A percentile compares a stretch with the other conserved stretches of the same genome.
These are phyloP conservation scores for Chelonoidis abingdonii DNA, from an alignment of 2,113 vertebrate genomes.

Conservation along the genomic window DNA sequence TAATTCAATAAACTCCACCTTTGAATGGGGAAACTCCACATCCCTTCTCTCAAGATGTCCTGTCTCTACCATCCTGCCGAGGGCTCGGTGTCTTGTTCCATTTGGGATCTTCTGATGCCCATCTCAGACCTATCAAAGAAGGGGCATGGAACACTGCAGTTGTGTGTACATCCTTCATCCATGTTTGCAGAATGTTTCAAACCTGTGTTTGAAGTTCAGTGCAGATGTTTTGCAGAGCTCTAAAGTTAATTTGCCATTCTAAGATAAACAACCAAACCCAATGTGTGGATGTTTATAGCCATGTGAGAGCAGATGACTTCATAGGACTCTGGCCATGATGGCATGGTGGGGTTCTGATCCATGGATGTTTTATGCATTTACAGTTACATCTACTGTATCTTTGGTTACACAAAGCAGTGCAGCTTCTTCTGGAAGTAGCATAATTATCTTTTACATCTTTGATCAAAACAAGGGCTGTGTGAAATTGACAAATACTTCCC, in stretches of 20 bases:
- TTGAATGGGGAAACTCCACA: not conserved
- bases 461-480: not conserved
- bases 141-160: not conserved
- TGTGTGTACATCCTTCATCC: rapidly evolving
- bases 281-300: rapidly evolving
- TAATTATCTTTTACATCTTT: not conserved
- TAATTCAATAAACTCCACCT: not conserved
- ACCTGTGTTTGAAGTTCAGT: not conserved
- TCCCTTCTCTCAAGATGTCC: not conserved
- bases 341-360: not conserved
- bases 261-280: not conserved
- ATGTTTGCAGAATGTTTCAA: not conserved
- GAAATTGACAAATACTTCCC: not conserved
- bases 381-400: not conserved
- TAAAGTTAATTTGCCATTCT: not conserved
- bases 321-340: not conserved
- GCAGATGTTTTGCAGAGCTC: not conserved
- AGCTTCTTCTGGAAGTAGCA: not conserved
- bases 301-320: not conserved
- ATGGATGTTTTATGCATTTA: not conserved
- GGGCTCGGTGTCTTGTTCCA: rapidly evolving
- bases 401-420: not conserved
- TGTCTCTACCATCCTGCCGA: not conserved
- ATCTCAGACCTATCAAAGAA: not conserved
- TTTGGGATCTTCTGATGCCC: not conserved